Evolutionary conservation across 1,140 invertebrate genomes (phyloP), one percentile per base, ranked within the genome.

Genomic region (Panulirus ornatus): DNA sequence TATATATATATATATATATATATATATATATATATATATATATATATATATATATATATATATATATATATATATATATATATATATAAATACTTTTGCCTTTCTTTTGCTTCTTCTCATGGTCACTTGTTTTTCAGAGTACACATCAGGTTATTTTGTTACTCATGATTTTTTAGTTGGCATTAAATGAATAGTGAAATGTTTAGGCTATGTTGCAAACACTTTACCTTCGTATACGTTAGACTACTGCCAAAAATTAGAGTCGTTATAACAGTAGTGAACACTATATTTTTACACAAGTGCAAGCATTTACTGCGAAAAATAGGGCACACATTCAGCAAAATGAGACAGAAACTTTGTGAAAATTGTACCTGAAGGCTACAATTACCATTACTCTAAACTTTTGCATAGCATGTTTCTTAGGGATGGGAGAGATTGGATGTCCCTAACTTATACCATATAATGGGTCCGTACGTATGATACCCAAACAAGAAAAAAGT

Each of bases 271-370:
- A 83, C 54, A 83, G 81, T 66, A 83, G 81, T 83, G 34, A 66
- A 51, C 81, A 83, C 14, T 40, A 16, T 30, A 63, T 70, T 83
- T 66, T 66, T 66, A 16, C 63, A 34, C 81, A 22, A 51, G 34
- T 63, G 36, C 40, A 36, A 83, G 58, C 81, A 83, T 54, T 66
- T 66, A 66, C 81, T 63, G 81, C 81, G 63, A 84, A 84, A 84
- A 84, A 84, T 36, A 84, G 66, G 44, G 63, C 54, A 84, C 82
- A 84, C 82, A 84, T 84, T 84, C 54, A 84, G 82, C 82, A 71
- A 84, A 84, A 84, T 84, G 82, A 84, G 66, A 71, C 54, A 71
- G 63, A 38, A 84, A 84, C 54, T 70, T 84, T 84, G 82, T 34
- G 54, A 70, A 84, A 84, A 84, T 42, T 84, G 9, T 40, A 36